phyloP scores from a whole-genome alignment of 2,888 invertebrate species.

The Cantharis lateralis region DNA sequence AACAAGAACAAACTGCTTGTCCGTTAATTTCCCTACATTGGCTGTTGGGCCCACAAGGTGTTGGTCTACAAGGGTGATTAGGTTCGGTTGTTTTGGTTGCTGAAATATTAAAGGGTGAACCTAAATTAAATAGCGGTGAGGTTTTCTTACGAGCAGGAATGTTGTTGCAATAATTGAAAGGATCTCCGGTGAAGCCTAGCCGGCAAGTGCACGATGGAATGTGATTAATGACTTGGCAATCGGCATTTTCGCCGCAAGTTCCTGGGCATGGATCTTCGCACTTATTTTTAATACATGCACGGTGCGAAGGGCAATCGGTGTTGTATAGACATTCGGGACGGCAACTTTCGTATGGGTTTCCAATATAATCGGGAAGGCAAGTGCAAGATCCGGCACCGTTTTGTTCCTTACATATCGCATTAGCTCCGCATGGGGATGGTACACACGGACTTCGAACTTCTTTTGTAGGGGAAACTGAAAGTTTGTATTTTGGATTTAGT shows the following conservation, averaged over 20 bases:
- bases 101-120: conserved; percentile 21
- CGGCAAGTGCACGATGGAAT: conserved; percentile 67
- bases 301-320: conserved; percentile 67
- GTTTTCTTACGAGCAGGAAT: conserved; percentile 55
- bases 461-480: conserved; percentile 33
- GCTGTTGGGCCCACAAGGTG: conserved; percentile 76
- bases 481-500: neutral
- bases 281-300: conserved; percentile 68
- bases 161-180: conserved; percentile 60
- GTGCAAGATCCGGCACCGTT: conserved; percentile 75
- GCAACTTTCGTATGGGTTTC: conserved; percentile 78
- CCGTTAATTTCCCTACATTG: conserved; percentile 65
- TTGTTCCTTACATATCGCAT: conserved; percentile 75
- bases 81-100: conserved; percentile 46
- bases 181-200: conserved; percentile 68
- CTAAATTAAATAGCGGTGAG: conserved; percentile 9
- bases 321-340: conserved; percentile 70
- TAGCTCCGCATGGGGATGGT: conserved; percentile 68
- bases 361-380: conserved; percentile 71
- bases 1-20: conserved; percentile 68
- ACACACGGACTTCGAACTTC: conserved; percentile 66
- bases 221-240: conserved; percentile 70
- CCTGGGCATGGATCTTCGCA: conserved; percentile 73
- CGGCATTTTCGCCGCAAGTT: conserved; percentile 70
- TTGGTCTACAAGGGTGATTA: conserved; percentile 69